Evolutionary conservation across 2,113 vertebrate genomes (phyloP).

Genomic region (Salvelinus sp.): DNA sequence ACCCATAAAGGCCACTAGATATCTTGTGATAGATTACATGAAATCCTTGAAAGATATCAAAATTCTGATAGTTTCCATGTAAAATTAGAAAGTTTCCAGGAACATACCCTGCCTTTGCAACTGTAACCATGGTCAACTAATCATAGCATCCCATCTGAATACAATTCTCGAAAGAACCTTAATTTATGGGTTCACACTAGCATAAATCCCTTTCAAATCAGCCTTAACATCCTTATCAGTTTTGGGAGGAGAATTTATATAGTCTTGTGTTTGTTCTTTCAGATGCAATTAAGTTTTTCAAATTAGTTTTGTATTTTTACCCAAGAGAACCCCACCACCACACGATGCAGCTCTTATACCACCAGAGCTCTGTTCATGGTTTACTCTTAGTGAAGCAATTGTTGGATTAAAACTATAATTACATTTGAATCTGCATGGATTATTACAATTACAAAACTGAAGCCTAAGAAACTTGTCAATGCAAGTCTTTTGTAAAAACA

Average conservation of each 20-base stretch:
- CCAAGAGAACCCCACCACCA: neutral
- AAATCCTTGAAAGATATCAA: too few relatives aligned
- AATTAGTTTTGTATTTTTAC: neutral
- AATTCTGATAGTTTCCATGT: too few relatives aligned
- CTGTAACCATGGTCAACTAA: neutral
- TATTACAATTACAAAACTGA: neutral
- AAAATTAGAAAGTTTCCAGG: too few relatives aligned
- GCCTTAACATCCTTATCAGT: conserved; percentile 30
- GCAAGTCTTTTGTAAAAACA: neutral
- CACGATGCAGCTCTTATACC: neutral
- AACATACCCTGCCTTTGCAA: too few relatives aligned
- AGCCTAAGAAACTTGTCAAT: neutral
- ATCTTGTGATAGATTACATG: too few relatives aligned
- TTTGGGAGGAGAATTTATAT: conserved; percentile 34
- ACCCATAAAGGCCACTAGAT: too few relatives aligned
- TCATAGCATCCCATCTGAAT: conserved; percentile 18
- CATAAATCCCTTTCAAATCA: conserved; percentile 48
- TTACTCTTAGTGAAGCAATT: neutral
- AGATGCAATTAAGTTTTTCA: conserved; percentile 1
- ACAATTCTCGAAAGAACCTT: conserved; percentile 21
- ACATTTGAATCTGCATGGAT: neutral
- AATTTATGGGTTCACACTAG: conserved; percentile 36
- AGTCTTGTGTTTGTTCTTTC: conserved; percentile 23
- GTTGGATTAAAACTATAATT: conserved; percentile 1
- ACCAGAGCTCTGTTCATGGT: neutral